A percentile compares a stretch with the other conserved stretches of the same genome.
Evolutionary conservation across 2,797 vertebrate species (phyloP).

Genomic region (Anabacerthia variegaticeps): DNA sequence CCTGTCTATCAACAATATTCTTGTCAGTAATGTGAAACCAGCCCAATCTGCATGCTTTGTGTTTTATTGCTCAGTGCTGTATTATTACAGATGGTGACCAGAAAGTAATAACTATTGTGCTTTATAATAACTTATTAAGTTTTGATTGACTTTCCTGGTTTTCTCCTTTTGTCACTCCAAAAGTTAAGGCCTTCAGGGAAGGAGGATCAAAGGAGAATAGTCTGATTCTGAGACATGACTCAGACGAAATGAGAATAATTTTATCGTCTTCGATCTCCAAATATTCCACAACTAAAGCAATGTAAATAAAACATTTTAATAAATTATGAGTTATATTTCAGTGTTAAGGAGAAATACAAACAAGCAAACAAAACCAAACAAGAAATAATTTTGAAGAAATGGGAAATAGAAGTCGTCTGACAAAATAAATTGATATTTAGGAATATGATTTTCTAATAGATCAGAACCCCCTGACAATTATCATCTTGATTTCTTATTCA

Average conservation of each 20-base stretch:
- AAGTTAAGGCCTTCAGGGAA: not conserved
- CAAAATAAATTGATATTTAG: not conserved
- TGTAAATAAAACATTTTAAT: not conserved
- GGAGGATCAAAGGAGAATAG: not conserved
- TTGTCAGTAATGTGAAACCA: not conserved
- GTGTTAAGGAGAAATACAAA: not conserved
- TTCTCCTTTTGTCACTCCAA: not conserved
- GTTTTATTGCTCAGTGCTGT: not conserved
- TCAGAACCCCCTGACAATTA: not conserved
- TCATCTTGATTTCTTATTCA: not conserved
- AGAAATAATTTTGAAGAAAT: not conserved
- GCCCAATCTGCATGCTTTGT: not conserved
- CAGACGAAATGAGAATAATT: not conserved
- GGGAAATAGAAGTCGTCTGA: not conserved
- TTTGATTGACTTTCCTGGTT: not conserved
- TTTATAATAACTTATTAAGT: not conserved
- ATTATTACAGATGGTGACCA: not conserved
- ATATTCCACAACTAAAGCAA: not conserved
- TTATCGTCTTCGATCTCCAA: not conserved
- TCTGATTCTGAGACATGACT: not conserved
- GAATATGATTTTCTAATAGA: not conserved
- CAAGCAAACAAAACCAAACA: not conserved
- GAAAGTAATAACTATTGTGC: not conserved
- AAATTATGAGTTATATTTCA: not conserved
- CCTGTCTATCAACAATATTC: not conserved